Conservation (phyloP, 2,113 vertebrate genomes). For the Pollachius pollachius region DNA sequence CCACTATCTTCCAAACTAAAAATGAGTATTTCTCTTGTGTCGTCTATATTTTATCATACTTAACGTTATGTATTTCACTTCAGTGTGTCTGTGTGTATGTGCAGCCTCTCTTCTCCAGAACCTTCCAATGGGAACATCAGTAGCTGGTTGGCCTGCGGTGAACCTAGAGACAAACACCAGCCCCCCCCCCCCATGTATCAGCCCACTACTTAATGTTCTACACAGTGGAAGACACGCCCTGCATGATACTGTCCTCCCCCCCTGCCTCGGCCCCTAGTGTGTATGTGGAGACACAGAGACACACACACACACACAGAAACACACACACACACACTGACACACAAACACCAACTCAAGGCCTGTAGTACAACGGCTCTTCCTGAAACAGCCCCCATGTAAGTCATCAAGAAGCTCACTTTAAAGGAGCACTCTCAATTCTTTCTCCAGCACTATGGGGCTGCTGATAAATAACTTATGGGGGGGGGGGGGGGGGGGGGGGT, state of each 20-base stretch:
- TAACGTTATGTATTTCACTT: too few relatives aligned
- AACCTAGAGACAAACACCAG: too few relatives aligned
- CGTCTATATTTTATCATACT: too few relatives aligned
- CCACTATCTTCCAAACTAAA: too few relatives aligned
- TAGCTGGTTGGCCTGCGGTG: too few relatives aligned
- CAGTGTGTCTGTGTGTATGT: too few relatives aligned
- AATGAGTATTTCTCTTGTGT: too few relatives aligned
- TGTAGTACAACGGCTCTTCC: conserved; percentile 74
- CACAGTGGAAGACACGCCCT: conserved; percentile 54
- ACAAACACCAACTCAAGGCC: conserved; percentile 52
- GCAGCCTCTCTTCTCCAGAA: too few relatives aligned
- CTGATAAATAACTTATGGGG: conserved; percentile 79
- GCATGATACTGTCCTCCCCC: conserved; percentile 52
- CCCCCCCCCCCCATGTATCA: too few relatives aligned
- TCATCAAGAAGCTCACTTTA: conserved; percentile 76
- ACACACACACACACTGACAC: conserved; percentile 38
- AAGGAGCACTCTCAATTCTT: conserved; percentile 73
- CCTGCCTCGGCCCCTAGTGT: conserved; percentile 3
- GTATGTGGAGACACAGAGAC: too few relatives aligned
- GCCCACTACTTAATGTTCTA: conserved; percentile 37
- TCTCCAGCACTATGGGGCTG: conserved; percentile 69
- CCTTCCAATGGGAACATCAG: too few relatives aligned
- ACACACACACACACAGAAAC: too few relatives aligned
- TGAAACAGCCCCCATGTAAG: conserved; percentile 70
- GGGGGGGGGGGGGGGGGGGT: conserved; percentile 35